These are phyloP conservation scores for Drosophila melanosoma DNA, from an alignment of 2,888 invertebrate species.

Conservation along the genomic window DNA sequence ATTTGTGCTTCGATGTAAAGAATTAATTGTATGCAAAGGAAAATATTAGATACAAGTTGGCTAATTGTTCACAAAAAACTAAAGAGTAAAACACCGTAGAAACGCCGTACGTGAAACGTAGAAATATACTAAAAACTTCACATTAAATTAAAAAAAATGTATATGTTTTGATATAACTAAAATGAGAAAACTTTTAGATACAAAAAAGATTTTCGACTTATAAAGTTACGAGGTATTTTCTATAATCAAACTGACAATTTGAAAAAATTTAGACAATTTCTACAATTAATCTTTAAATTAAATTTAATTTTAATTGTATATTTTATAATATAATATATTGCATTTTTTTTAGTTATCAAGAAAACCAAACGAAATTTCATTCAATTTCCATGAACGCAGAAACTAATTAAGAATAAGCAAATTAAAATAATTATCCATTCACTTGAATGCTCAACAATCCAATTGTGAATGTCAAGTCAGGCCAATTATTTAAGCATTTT, in stretches of 20 bases:
- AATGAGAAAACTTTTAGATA: not conserved
- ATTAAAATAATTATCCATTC: conserved; percentile 53
- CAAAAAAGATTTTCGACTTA: not conserved
- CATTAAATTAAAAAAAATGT: not conserved
- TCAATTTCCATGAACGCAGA: conserved; percentile 32
- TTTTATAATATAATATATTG: too few species aligned
- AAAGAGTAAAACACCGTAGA: not conserved
- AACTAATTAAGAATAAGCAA: conserved; percentile 66
- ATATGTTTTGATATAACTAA: not conserved
- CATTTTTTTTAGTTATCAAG: too few species aligned
- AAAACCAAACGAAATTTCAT: not conserved
- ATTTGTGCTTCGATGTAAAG: not conserved
- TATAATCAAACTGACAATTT: not conserved
- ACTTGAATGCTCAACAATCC: conserved; percentile 51
- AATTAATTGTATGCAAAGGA: not conserved
- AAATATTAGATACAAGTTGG: not conserved
- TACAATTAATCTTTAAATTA: not conserved
- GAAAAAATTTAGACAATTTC: not conserved
- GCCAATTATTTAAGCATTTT: conserved; percentile 80
- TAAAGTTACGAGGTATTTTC: not conserved
- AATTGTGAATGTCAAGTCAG: not conserved
- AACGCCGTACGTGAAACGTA: too few species aligned
- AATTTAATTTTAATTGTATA: not conserved
- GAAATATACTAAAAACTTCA: not conserved
- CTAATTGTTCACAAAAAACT: not conserved